These are phyloP conservation scores for Lutraria lutraria DNA, from an alignment of 2,888 invertebrate genomes.

Conservation along the genomic window DNA sequence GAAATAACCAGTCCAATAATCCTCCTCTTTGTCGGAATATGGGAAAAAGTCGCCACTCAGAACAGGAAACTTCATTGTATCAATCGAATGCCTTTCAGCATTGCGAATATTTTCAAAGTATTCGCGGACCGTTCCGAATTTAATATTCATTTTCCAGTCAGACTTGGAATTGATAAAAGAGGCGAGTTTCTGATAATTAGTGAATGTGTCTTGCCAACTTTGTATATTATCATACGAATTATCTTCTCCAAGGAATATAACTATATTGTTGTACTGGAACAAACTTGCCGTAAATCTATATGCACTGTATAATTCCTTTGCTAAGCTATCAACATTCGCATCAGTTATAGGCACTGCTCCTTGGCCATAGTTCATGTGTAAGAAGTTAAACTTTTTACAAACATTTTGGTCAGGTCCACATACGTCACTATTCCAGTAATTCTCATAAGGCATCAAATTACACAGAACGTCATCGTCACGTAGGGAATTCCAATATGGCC, in stretches of 20 bases:
- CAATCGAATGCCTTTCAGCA: conserved; percentile 39
- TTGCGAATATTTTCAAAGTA: conserved; percentile 92
- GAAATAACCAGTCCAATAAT: conserved; percentile 99
- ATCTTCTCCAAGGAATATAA: conserved; percentile 98
- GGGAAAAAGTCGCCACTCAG: conserved; percentile 98
- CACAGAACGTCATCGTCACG: conserved; percentile 90
- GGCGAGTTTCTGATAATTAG: conserved; percentile 95
- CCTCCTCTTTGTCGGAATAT: conserved; percentile 94
- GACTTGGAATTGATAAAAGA: conserved; percentile 94
- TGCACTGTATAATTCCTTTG: conserved; percentile 93
- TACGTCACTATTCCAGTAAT: conserved; percentile 97
- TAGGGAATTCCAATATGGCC: conserved; percentile 90
- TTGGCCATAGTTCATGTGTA: conserved; percentile 90
- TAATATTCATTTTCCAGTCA: conserved; percentile 87
- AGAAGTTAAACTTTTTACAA: conserved; percentile 88
- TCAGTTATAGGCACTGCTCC: conserved; percentile 90
- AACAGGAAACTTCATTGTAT: conserved; percentile 88
- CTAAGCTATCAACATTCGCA: conserved; percentile 94
- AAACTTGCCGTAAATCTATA: conserved; percentile 95
- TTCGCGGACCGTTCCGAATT: conserved; percentile 95
- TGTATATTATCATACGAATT: conserved; percentile 95
- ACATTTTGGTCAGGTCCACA: conserved; percentile 96
- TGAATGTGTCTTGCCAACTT: conserved; percentile 98
- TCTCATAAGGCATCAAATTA: conserved; percentile 97
- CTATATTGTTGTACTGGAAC: conserved; percentile 96